Conservation (phyloP, 2,888 invertebrate species). For the Stegophylla sp. region DNA sequence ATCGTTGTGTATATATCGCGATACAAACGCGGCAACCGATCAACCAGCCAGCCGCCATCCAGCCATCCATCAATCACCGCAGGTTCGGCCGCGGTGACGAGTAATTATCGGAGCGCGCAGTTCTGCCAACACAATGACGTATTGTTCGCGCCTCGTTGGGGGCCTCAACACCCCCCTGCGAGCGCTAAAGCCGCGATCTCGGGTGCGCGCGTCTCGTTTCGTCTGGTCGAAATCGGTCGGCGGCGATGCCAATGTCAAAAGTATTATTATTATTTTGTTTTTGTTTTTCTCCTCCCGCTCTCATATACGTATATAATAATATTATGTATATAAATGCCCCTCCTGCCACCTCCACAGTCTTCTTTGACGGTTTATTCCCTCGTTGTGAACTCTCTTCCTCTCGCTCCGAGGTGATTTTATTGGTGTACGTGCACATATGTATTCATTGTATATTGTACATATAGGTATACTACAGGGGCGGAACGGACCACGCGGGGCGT, state of each 20-base stretch:
- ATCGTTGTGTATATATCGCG: background rate
- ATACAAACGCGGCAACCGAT: no score
- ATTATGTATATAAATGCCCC: no score
- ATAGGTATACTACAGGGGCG: background rate
- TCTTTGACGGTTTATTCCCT: constrained; percentile 19
- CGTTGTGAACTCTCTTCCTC: background rate
- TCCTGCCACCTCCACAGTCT: no score
- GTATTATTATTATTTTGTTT: constrained; percentile 12
- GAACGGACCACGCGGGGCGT: constrained; percentile 6
- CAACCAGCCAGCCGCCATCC: background rate
- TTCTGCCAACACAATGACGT: constrained; percentile 59
- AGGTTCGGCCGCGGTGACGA: constrained; percentile 39
- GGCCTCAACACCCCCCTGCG: constrained; percentile 36
- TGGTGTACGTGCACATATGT: background rate
- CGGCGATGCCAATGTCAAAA: constrained; percentile 25
- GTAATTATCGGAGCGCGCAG: constrained; percentile 57
- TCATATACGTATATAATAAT: no score
- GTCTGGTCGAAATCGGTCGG: constrained; percentile 15
- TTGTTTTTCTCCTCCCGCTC: no score
- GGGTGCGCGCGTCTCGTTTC: background rate
- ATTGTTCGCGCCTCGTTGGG: constrained; percentile 58
- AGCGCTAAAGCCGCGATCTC: background rate
- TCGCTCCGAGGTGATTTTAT: background rate
- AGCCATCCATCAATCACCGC: constrained; percentile 48
- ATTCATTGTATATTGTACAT: no score